Base-by-base conservation (phyloP, 2,888 invertebrate species). In the Eristalis tenax region DNA sequence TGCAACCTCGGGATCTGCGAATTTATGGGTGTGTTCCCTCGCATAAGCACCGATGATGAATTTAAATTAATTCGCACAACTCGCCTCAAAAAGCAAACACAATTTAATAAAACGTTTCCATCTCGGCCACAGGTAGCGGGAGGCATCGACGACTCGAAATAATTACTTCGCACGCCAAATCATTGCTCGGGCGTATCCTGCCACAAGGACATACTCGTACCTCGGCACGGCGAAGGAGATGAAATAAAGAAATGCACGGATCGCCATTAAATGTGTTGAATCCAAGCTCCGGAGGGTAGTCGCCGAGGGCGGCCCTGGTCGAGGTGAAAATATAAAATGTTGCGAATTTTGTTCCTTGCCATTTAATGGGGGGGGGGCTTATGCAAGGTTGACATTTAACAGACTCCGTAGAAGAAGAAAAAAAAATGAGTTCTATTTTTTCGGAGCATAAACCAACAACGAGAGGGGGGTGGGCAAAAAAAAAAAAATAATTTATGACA, bases 401-500 rank as follows among this genome's bases (percentile, higher is more conserved):
- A 73, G 69, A 69, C 57, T 64, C 35, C 40, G 32, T 32, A 10
- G 6, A 10, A 10, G 32, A 4, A 6, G 6, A 65, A 26, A 18
- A 38, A 63, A 66, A 78, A 76, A 73, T 68, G 81, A 82, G 81
- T 76, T 32, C 5, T 10, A 81, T 80, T 84, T 50, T 71, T 77
- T 43, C 26, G 50, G 43, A 35, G 8, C 15, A 71, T 38, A 15
- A 56, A 57, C 57, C 18, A 50, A 50, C 50, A 50, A 0, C 50
- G 18, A 50, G 50, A 2, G 2, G 10, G 8, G 8, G 8, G 10
- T 0, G 5, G 3, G 6, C 2, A 26, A 3, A 26, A 26, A 26
- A n/a, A 57, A 76, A 71, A 65, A 68, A 59, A 57, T 76, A 82
- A 85, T 85, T 82, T 77, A 85, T 82, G 81, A 74, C 63, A 85